These are phyloP conservation scores for Netelia fuscicornis DNA, from an alignment of 2,888 invertebrate species.

Conservation along the genomic window DNA sequence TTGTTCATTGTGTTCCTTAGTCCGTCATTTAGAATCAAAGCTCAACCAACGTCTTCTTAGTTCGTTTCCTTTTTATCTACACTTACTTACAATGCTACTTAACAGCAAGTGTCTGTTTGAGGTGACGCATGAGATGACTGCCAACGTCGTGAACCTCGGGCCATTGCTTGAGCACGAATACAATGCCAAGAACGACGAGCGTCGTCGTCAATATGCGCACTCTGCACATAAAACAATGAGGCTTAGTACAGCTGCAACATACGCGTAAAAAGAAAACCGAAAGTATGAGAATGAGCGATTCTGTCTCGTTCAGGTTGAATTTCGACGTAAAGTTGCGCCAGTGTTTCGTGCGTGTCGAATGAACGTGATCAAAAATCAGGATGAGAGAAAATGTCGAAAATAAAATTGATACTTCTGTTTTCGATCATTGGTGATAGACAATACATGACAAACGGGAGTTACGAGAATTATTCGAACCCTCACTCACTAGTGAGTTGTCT, in stretches of 20 bases:
- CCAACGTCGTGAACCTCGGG: slow-evolving; percentile 94
- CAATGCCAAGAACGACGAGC: slow-evolving; percentile 92
- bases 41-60: slow-evolving; percentile 21
- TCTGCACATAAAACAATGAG: slow-evolving; percentile 87
- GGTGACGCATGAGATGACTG: slow-evolving; percentile 91
- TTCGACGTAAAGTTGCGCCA: slow-evolving; percentile 54
- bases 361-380: slow-evolving; percentile 64
- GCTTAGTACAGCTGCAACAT: slow-evolving; percentile 85
- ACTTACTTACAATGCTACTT: slow-evolving; percentile 86
- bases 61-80: slow-evolving; percentile 9
- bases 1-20: background rate
- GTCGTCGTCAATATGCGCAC: slow-evolving; percentile 94
- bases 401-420: slow-evolving; percentile 57
- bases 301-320: slow-evolving; percentile 70
- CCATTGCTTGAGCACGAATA: slow-evolving; percentile 95
- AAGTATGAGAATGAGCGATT: slow-evolving; percentile 78
- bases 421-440: background rate
- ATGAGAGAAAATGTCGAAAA: slow-evolving; percentile 54
- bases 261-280: slow-evolving; percentile 79
- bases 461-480: background rate
- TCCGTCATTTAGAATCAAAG: too few species aligned
- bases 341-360: slow-evolving; percentile 47
- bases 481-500: background rate
- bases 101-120: slow-evolving; percentile 92
- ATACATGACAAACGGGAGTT: background rate